phyloP scores from a whole-genome alignment of 1,140 invertebrate genomes.

The Holcopasites calliopsidis region DNA sequence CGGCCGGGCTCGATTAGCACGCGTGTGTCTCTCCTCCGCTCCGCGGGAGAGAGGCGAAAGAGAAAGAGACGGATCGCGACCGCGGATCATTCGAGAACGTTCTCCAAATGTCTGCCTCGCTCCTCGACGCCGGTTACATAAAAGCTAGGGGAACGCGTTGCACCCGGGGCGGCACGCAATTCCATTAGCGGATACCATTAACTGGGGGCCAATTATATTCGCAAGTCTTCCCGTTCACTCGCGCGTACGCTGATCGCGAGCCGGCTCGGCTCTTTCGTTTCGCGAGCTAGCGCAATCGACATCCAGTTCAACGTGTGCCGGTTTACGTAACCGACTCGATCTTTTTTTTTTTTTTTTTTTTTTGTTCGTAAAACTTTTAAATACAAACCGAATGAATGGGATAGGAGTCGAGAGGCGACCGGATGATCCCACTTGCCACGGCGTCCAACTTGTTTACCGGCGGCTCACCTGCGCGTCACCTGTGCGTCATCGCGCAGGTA shows the following conservation, averaged over 20 bases:
- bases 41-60: not conserved
- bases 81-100: slow-evolving; percentile 39
- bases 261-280: not conserved
- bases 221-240: slow-evolving; percentile 36
- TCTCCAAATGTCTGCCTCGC: slow-evolving; percentile 13
- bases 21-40: slow-evolving; percentile 5
- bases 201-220: slow-evolving; percentile 30
- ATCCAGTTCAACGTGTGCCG: not conserved
- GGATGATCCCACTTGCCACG: slow-evolving; percentile 15
- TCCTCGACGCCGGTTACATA: slow-evolving; percentile 10
- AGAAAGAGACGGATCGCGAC: not conserved
- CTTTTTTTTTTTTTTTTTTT: no score
- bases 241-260: slow-evolving; percentile 14
- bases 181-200: slow-evolving; percentile 30
- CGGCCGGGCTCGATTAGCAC: slow-evolving; percentile 48
- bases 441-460: slow-evolving; percentile 48
- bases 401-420: no score
- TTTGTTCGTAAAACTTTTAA: no score
- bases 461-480: slow-evolving; percentile 58
- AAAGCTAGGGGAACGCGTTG: slow-evolving; percentile 7
- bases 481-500: slow-evolving; percentile 58
- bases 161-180: slow-evolving; percentile 6
- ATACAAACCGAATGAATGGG: no score
- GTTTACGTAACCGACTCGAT: slow-evolving; percentile 12
- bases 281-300: not conserved